Percentiles rank a stretch among this genome's conserved stretches.
Conservation (phyloP, 2,113 vertebrate genomes). For the Petroica traversi region DNA sequence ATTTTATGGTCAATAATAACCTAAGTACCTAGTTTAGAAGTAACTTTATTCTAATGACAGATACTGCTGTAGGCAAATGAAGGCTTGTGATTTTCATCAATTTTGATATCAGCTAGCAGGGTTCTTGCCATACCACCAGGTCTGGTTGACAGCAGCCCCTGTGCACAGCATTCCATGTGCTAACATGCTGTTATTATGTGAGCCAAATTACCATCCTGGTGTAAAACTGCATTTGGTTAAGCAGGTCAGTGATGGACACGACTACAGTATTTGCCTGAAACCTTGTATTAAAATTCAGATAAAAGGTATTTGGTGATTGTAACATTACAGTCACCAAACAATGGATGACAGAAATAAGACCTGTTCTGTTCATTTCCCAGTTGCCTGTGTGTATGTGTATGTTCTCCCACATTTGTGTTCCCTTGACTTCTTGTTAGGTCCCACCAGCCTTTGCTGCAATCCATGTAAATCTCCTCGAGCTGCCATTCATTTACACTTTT, state of each 20-base stretch:
- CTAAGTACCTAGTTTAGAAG: neutral
- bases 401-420: neutral
- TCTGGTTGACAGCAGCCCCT: neutral
- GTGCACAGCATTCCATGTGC: neutral
- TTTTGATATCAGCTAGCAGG: neutral
- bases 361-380: rapidly evolving
- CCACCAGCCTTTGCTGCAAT: neutral
- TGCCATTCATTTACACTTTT: neutral
- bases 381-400: rapidly evolving
- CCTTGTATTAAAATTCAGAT: neutral
- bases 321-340: neutral
- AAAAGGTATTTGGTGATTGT: neutral
- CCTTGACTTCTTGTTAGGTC: neutral
- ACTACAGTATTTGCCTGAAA: neutral
- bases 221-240: neutral
- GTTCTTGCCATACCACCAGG: neutral
- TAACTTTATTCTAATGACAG: neutral
- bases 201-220: neutral
- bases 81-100: neutral
- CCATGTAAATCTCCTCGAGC: neutral
- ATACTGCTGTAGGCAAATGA: neutral
- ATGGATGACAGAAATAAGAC: neutral
- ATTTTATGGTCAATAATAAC: neutral
- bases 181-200: neutral
- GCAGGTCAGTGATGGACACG: neutral